A percentile compares a stretch with the other conserved stretches of the same genome.
These are phyloP conservation scores for Acronicta alni DNA, from an alignment of 2,888 invertebrate genomes.

Conservation along the genomic window DNA sequence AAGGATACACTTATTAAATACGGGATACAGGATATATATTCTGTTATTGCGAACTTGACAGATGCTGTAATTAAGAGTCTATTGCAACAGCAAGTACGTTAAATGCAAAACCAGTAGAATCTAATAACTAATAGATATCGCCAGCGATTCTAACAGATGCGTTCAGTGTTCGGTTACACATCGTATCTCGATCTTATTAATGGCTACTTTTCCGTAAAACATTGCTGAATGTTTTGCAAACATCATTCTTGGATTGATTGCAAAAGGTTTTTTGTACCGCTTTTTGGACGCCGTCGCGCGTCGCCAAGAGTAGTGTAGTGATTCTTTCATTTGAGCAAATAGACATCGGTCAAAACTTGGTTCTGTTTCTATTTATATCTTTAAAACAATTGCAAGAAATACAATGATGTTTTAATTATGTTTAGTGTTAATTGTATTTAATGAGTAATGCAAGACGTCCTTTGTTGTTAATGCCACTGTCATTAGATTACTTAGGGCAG, in stretches of 20 bases:
- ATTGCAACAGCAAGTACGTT: conserved; percentile 16
- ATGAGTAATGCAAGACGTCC: not conserved
- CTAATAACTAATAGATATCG: conserved; percentile 41
- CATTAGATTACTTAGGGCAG: not conserved
- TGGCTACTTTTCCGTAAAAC: conserved; percentile 31
- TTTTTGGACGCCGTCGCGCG: too few relatives aligned
- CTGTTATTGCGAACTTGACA: conserved; percentile 28
- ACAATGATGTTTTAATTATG: not conserved
- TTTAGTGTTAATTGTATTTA: not conserved
- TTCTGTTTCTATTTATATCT: not conserved
- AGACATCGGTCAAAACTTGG: not conserved
- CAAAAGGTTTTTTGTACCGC: not conserved
- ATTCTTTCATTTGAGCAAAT: not conserved
- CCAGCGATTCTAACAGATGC: conserved; percentile 35
- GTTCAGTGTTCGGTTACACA: conserved; percentile 30
- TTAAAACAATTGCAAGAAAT: not conserved
- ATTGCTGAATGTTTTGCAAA: conserved; percentile 33
- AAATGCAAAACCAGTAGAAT: conserved; percentile 20
- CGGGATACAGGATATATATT: too few relatives aligned
- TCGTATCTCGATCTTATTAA: conserved; percentile 38
- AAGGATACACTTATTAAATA: not conserved
- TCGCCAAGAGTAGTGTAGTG: not conserved
- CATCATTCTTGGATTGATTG: conserved; percentile 14
- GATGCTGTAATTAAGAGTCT: conserved; percentile 22
- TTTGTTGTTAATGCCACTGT: not conserved